A percentile compares a stretch with the other conserved stretches of the same genome.
Evolutionary conservation across 2,888 invertebrate species (phyloP).

Genomic region (Latrodectus elegans): DNA sequence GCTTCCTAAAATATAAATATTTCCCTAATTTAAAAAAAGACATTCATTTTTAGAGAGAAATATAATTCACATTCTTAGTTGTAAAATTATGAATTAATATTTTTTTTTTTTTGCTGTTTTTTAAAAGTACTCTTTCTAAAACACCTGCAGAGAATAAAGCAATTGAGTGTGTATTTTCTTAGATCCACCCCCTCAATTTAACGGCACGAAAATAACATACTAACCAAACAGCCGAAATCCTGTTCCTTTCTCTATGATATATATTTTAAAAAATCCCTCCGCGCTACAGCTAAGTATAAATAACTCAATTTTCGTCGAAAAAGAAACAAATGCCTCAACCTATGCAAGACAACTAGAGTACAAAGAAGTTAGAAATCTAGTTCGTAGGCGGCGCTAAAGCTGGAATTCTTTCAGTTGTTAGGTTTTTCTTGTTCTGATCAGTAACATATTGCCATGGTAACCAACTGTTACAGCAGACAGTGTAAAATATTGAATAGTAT

Average conservation of each 20-base stretch:
- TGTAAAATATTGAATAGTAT: not conserved
- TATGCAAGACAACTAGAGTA: constrained; percentile 20
- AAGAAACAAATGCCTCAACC: not conserved
- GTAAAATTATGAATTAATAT: too few relatives aligned
- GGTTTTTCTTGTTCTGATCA: constrained; percentile 8
- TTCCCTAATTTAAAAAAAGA: too few relatives aligned
- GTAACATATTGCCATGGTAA: constrained; percentile 48
- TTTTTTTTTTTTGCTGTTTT: too few relatives aligned
- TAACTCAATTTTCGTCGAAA: not conserved
- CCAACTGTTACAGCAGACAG: constrained; percentile 28
- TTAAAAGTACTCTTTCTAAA: too few relatives aligned
- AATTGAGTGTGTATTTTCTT: too few relatives aligned
- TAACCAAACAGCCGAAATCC: not conserved
- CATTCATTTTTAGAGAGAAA: too few relatives aligned
- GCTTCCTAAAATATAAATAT: too few relatives aligned
- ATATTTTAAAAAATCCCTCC: not conserved
- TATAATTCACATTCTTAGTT: too few relatives aligned
- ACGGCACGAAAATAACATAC: not conserved
- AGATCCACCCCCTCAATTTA: too few relatives aligned
- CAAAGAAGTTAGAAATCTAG: constrained; percentile 16
- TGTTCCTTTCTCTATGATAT: not conserved
- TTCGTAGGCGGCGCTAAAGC: constrained; percentile 40
- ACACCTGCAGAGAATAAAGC: too few relatives aligned
- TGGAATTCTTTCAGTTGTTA: not conserved
- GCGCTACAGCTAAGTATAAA: not conserved